Evolutionary conservation across 2,113 vertebrate species (phyloP).

Genomic region (Phoxinus phoxinus): DNA sequence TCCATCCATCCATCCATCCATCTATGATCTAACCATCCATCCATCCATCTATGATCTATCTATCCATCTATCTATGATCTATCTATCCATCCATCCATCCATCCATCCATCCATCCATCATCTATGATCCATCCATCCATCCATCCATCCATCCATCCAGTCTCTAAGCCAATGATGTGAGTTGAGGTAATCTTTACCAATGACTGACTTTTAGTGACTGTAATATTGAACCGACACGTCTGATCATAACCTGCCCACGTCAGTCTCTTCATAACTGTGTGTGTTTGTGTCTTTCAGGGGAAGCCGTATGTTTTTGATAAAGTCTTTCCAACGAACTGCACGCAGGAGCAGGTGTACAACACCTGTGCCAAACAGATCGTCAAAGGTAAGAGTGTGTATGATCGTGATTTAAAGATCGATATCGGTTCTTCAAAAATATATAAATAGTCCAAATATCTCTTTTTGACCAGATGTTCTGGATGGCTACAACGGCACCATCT

Average conservation of each 20-base stretch:
- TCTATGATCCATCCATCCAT: too few relatives aligned
- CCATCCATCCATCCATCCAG: too few relatives aligned
- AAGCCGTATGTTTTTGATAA: conserved; percentile 88
- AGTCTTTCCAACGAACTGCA: conserved; percentile 89
- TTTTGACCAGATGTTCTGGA: conserved; percentile 83
- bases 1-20: too few relatives aligned
- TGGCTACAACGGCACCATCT: conserved; percentile 94
- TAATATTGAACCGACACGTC: neutral
- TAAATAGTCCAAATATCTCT: neutral
- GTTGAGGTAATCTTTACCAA: neutral
- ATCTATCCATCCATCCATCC: too few relatives aligned
- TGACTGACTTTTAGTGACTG: neutral
- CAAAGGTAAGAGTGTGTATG: conserved; percentile 82
- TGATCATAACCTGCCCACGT: neutral
- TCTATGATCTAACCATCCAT: too few relatives aligned
- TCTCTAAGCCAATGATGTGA: too few relatives aligned
- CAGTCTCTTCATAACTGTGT: neutral
- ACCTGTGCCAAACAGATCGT: conserved; percentile 89
- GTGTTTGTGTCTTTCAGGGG: conserved; percentile 72
- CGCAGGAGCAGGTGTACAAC: conserved; percentile 77
- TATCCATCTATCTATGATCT: too few relatives aligned
- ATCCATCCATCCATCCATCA: too few relatives aligned
- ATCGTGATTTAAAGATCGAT: neutral
- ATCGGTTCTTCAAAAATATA: neutral
- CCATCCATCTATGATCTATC: too few relatives aligned